Evolutionary conservation across 2,113 vertebrate species (phyloP).

Genomic region (Psilopogon haemacephalus): DNA sequence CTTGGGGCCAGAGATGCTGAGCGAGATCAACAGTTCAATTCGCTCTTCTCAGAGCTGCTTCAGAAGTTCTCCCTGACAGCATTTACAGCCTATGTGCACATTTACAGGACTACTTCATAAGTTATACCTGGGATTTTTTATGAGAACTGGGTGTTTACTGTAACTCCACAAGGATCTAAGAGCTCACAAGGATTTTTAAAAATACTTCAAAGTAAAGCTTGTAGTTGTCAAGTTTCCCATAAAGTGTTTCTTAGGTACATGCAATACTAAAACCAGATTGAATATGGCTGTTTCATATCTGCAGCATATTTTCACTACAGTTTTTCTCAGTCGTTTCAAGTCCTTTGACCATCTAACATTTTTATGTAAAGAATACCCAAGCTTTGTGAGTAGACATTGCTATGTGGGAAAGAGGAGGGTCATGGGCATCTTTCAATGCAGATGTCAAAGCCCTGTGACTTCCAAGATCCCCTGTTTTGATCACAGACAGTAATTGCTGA

Average conservation of each 20-base stretch:
- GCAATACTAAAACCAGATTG: background rate
- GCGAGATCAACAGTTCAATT: background rate
- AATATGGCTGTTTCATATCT: background rate
- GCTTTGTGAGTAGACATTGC: background rate
- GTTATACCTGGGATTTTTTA: background rate
- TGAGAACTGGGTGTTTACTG: background rate
- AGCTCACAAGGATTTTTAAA: background rate
- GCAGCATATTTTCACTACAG: background rate
- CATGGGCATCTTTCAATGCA: background rate
- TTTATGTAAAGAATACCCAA: background rate
- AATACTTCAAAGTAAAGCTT: background rate
- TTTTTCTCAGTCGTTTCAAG: background rate
- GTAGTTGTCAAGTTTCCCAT: background rate
- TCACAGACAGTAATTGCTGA: background rate
- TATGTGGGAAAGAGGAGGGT: background rate
- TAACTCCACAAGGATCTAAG: background rate
- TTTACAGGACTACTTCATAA: background rate
- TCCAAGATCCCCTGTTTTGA: conserved; percentile 1
- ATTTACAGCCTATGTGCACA: background rate
- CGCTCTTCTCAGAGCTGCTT: background rate
- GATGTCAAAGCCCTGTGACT: background rate
- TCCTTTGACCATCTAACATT: background rate
- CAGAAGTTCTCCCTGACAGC: background rate
- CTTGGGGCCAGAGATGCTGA: background rate
- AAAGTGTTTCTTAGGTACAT: background rate